Percentiles rank a stretch among this genome's conserved stretches.
These are phyloP conservation scores for Larimichthys crocea DNA, from an alignment of 2,113 vertebrate genomes.

Conservation along the genomic window DNA sequence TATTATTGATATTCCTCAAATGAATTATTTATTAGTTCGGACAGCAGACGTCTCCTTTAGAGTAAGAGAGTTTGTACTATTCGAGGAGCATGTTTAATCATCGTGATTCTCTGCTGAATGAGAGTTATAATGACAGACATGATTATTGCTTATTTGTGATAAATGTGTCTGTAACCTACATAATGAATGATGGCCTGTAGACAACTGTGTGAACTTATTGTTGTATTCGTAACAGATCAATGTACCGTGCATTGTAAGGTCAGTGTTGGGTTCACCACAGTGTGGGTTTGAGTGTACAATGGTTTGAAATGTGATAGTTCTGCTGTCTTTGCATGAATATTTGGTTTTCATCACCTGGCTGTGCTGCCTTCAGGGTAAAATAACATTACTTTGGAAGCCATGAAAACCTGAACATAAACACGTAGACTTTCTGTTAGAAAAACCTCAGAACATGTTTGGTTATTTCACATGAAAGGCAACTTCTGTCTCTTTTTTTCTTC, in stretches of 20 bases:
- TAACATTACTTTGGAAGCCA: background rate
- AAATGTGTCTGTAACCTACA: background rate
- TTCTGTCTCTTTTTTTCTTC: background rate
- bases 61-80: background rate
- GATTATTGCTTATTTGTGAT: background rate
- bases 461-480: background rate
- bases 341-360: background rate
- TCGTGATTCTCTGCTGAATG: background rate
- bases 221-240: background rate
- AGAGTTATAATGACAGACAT: background rate
- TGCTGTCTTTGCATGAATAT: background rate
- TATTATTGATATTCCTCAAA: slow-evolving; percentile 24
- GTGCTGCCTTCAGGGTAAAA: background rate
- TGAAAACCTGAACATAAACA: background rate
- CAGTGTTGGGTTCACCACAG: background rate
- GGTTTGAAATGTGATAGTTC: background rate
- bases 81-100: background rate
- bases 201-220: background rate
- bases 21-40: slow-evolving; percentile 32
- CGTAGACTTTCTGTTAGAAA: background rate
- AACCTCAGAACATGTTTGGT: background rate
- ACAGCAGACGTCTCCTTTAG: slow-evolving; percentile 29
- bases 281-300: background rate
- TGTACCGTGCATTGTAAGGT: background rate
- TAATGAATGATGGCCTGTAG: background rate